These are phyloP conservation scores for Philopedon plagiatum DNA, from an alignment of 2,888 invertebrate species.

Conservation along the genomic window DNA sequence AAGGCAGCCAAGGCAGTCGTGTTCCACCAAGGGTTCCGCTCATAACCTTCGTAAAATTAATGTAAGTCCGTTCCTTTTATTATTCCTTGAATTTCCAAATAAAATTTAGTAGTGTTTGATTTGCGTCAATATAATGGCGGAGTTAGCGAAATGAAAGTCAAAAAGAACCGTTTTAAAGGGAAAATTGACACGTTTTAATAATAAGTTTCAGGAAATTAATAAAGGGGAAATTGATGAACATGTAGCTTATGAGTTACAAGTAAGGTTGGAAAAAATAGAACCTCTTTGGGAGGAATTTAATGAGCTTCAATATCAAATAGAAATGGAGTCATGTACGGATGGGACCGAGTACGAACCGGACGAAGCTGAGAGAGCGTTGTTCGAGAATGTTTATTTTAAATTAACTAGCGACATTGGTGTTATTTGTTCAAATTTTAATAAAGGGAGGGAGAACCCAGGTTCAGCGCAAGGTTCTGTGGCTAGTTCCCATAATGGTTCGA, in stretches of 20 bases:
- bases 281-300: conserved; percentile 4
- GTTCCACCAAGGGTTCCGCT: not conserved
- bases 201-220: not conserved
- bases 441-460: not conserved
- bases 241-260: not conserved
- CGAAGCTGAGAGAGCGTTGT: not conserved
- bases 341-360: not conserved
- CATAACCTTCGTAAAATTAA: not conserved
- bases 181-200: not conserved
- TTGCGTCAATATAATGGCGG: not conserved
- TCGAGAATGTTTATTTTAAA: conserved; percentile 4
- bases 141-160: not conserved
- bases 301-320: conserved; percentile 1
- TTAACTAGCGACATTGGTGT: not conserved
- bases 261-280: not conserved
- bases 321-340: too few species aligned
- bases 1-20: not conserved
- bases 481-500: not conserved
- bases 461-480: not conserved
- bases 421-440: not conserved
- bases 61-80: not conserved
- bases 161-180: not conserved
- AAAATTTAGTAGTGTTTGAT: too few species aligned
- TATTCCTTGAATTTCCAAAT: not conserved
- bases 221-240: not conserved